Evolutionary conservation across 2,888 invertebrate genomes (phyloP).

Genomic region (Apantesis nais): DNA sequence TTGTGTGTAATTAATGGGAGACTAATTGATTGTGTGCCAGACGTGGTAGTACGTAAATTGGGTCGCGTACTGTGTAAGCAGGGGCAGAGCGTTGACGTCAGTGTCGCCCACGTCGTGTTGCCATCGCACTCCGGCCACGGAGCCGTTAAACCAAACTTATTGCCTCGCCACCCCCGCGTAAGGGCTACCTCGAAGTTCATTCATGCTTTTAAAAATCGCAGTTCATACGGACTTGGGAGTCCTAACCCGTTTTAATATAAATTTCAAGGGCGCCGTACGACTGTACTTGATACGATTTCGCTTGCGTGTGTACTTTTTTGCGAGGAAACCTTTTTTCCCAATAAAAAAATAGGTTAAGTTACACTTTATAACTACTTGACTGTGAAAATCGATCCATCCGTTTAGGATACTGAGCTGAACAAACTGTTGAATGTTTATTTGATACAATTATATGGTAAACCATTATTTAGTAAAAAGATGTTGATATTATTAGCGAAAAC

Average conservation of each 20-base stretch:
- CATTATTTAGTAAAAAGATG: background rate
- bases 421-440: background rate
- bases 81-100: conserved; percentile 29
- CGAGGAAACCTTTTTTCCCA: background rate
- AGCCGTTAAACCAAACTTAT: conserved; percentile 21
- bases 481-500: background rate
- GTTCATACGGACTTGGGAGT: background rate
- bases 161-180: conserved; percentile 15
- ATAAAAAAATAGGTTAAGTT: no score
- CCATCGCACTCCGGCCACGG: conserved; percentile 3
- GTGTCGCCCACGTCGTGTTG: conserved; percentile 10
- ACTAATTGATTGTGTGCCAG: conserved; percentile 29
- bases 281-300: background rate
- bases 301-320: background rate
- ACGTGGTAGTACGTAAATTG: conserved; percentile 12
- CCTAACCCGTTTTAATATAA: background rate
- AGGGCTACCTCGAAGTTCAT: conserved; percentile 15
- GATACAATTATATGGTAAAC: background rate
- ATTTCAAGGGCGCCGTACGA: background rate
- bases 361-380: no score
- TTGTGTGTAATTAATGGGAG: conserved; percentile 23
- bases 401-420: no score
- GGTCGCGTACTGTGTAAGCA: conserved; percentile 15
- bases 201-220: conserved; percentile 1
- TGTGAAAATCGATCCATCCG: no score